Evolutionary conservation across 2,888 invertebrate species (phyloP), one percentile per base, ranked within the genome.

Genomic region (Drosophila hamatofila): DNA sequence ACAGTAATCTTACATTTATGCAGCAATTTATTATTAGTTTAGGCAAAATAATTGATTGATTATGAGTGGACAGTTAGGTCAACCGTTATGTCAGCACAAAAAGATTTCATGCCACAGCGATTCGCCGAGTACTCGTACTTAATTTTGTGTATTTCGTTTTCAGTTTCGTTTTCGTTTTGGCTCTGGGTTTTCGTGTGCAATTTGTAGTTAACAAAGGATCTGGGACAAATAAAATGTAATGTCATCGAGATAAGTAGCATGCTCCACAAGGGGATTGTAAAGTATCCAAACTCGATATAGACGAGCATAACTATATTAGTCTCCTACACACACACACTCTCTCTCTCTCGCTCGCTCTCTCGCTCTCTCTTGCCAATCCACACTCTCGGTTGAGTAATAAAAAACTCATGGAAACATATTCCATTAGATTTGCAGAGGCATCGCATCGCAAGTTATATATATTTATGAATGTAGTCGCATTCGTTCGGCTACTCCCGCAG

Each of bases 331-430:
- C 41, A 18, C n/a, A 9, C n/a, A 7, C 11, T 5, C 23, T 11
- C 33, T 8, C 11, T 2, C 9, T n/a, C 18, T 9, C 14, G 9
- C 21, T 4, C 16, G 11, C 41, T 37, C 37, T 33, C 11, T 42
- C 23, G 11, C 30, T 14, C 7, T 5, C 9, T 18, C 16, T 9
- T 8, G 37, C 37, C 65, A 55, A 72, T 57, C 30, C 58, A 46
- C 59, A 64, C 67, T 87, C 89, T 83, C 84, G 55, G 72, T 69
- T 79, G 89, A 56, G 80, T 72, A 81, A 89, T 87, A 85, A 85
- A 87, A 89, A 81, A 87, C 72, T 79, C 75, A 72, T 81, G 85
- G 60, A 75, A 80, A 61, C 72, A 87, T 81, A 85, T 85, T 83
- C 87, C 83, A 75, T 73, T 85, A 75, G 81, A 85, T 83, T 87